Percentiles rank a stretch among this genome's conserved stretches.
These are phyloP conservation scores for Dynastes maya DNA, from an alignment of 2,888 invertebrate species.

Conservation along the genomic window DNA sequence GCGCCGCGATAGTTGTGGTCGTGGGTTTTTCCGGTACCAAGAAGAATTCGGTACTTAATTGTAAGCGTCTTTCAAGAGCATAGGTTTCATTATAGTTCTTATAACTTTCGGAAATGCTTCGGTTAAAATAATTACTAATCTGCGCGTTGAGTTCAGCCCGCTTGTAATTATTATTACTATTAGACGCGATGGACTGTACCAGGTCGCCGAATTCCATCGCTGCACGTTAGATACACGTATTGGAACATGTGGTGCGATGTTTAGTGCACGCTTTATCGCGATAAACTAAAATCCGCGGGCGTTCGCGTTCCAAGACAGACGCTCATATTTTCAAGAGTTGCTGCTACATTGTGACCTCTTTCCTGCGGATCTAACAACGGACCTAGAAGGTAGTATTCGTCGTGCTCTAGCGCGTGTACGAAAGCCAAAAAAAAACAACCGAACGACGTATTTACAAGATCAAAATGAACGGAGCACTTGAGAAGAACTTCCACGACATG, in stretches of 20 bases:
- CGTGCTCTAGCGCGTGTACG: background rate
- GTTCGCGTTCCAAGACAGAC: slow-evolving; percentile 1
- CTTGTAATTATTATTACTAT: slow-evolving; percentile 25
- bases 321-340: slow-evolving; percentile 5
- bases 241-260: slow-evolving; percentile 28
- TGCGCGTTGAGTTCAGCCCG: slow-evolving; percentile 36
- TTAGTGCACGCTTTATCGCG: slow-evolving; percentile 49
- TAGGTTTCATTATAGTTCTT: slow-evolving; percentile 44
- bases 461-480: background rate
- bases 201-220: slow-evolving; percentile 47
- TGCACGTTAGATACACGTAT: slow-evolving; percentile 34
- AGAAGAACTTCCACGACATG: background rate
- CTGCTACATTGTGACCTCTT: slow-evolving; percentile 37
- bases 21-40: slow-evolving; percentile 78
- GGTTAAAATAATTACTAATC: slow-evolving; percentile 47
- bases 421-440: slow-evolving; percentile 2
- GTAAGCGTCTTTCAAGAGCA: slow-evolving; percentile 73
- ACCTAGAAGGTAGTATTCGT: no score
- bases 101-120: slow-evolving; percentile 10
- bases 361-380: slow-evolving; percentile 22
- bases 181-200: slow-evolving; percentile 27
- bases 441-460: background rate
- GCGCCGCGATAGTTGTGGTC: slow-evolving; percentile 63
- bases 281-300: slow-evolving; percentile 36
- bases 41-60: slow-evolving; percentile 91